phyloP scores from a whole-genome alignment of 2,888 invertebrate genomes.

The Watsonalla binaria region DNA sequence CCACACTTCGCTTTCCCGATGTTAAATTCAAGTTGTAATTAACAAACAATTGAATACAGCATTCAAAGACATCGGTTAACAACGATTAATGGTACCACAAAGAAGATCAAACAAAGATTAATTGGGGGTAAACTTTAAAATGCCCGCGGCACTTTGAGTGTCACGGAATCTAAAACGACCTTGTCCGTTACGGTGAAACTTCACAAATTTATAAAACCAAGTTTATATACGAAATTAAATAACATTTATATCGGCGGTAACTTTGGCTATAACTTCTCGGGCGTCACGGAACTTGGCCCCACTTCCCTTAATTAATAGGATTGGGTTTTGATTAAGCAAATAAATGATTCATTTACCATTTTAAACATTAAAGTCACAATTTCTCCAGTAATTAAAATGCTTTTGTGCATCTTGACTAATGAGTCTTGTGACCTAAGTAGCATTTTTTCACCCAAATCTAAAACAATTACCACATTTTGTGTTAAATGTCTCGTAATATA shows the following conservation, averaged over 20 bases:
- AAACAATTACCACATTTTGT: background rate
- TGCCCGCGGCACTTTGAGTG: background rate
- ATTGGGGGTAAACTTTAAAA: constrained; percentile 1
- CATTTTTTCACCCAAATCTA: background rate
- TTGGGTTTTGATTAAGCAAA: constrained; percentile 57
- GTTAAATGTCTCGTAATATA: too few species aligned
- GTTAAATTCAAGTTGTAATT: too few species aligned
- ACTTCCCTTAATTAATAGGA: constrained; percentile 52
- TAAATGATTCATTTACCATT: constrained; percentile 50
- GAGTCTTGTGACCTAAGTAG: constrained; percentile 12
- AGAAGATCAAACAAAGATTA: background rate
- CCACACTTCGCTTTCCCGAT: too few species aligned
- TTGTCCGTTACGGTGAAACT: background rate
- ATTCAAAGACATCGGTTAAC: too few species aligned
- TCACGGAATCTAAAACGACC: constrained; percentile 3
- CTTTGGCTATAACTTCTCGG: constrained; percentile 48
- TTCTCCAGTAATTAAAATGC: constrained; percentile 29
- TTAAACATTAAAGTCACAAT: constrained; percentile 34
- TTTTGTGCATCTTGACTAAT: constrained; percentile 36
- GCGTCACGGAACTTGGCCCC: constrained; percentile 31
- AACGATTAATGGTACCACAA: background rate
- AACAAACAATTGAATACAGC: too few species aligned
- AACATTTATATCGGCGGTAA: constrained; percentile 39
- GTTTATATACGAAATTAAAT: constrained; percentile 13
- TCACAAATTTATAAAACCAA: constrained; percentile 1